Evolutionary conservation across 1,140 invertebrate genomes (phyloP).

Genomic region (Pseudachorutes palmiensis): DNA sequence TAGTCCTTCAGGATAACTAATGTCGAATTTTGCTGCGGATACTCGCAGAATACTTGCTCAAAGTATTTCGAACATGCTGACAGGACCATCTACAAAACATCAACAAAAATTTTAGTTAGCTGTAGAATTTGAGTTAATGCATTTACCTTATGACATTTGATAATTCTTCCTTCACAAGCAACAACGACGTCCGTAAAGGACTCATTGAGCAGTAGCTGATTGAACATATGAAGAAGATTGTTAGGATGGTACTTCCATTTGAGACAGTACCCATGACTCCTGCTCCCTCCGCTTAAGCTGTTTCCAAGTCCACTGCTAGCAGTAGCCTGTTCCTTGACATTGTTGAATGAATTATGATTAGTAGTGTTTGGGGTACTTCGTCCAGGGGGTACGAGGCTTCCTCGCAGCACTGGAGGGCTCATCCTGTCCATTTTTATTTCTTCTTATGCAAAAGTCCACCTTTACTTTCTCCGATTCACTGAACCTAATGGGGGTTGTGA

Average conservation of each 20-base stretch:
- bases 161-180: constrained; percentile 76
- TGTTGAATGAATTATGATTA: not conserved
- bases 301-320: not conserved
- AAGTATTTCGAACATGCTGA: constrained; percentile 82
- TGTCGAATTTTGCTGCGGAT: constrained; percentile 73
- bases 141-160: constrained; percentile 76
- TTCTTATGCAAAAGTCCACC: too few species aligned
- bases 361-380: not conserved
- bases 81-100: constrained; percentile 52
- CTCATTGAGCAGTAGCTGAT: constrained; percentile 72
- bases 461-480: not conserved
- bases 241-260: constrained; percentile 44
- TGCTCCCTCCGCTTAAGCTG: not conserved
- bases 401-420: too few species aligned
- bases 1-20: constrained; percentile 74
- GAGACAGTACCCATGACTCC: constrained; percentile 30
- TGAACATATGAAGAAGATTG: constrained; percentile 78
- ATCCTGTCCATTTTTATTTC: too few species aligned
- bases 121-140: not conserved
- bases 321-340: not conserved
- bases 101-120: not conserved
- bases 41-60: constrained; percentile 75
- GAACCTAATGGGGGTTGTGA: not conserved
- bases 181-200: constrained; percentile 84
- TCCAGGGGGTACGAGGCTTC: too few species aligned